Percentiles rank a stretch among this genome's conserved stretches.
Conservation (phyloP, 2,113 vertebrate genomes). For the Etia nguti region DNA sequence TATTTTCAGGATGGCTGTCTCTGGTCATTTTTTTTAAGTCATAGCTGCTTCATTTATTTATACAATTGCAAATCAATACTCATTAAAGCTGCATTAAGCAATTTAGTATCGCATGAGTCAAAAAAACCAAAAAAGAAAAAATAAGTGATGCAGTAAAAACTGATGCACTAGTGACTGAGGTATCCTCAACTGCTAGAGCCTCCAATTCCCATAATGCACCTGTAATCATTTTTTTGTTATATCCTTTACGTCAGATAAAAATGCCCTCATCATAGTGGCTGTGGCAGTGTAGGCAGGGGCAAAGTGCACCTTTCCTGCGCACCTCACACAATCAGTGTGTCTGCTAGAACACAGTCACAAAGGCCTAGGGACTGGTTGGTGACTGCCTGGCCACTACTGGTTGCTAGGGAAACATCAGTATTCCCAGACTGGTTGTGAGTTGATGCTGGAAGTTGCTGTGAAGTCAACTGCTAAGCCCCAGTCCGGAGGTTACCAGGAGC, state of each 20-base stretch:
- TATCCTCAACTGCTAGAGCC: background rate
- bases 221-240: background rate
- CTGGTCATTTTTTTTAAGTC: background rate
- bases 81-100: background rate
- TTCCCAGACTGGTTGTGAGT: background rate
- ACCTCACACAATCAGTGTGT: background rate
- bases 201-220: background rate
- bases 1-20: background rate
- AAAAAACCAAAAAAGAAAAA: background rate
- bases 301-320: accelerated
- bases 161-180: background rate
- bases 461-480: background rate
- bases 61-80: background rate
- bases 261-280: accelerated
- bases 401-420: background rate
- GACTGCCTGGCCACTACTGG: background rate
- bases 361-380: background rate
- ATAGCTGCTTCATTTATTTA: accelerated
- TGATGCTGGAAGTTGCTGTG: background rate
- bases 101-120: accelerated
- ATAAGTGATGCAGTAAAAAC: background rate
- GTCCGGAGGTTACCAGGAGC: too few species aligned
- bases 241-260: background rate
- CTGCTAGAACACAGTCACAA: background rate
- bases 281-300: background rate